Percentiles rank a stretch among this genome's conserved stretches.
These are phyloP conservation scores for Lasioglossum morio DNA, from an alignment of 2,888 invertebrate genomes.

Conservation along the genomic window DNA sequence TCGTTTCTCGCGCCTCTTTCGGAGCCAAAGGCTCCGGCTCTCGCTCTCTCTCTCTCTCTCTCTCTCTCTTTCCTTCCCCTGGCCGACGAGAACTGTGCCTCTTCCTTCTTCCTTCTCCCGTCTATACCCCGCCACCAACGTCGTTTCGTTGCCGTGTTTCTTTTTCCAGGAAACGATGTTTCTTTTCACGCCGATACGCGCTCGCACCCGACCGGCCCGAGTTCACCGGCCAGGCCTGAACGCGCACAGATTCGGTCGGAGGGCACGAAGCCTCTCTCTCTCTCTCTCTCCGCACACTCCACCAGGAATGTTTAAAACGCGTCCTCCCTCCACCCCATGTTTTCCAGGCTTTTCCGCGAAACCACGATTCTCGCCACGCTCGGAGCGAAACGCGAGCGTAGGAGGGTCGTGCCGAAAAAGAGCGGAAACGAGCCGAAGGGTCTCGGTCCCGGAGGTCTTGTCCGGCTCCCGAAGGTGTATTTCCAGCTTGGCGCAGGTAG, in stretches of 20 bases:
- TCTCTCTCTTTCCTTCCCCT: background rate
- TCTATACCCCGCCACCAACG: constrained; percentile 16
- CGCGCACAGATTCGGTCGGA: constrained; percentile 26
- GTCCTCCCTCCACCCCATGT: background rate
- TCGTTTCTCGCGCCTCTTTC: constrained; percentile 19
- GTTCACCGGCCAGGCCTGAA: background rate
- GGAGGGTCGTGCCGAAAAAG: background rate
- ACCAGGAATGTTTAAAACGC: background rate
- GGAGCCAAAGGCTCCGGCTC: background rate
- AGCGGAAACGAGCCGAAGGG: background rate
- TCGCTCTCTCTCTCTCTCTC: background rate
- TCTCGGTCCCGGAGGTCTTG: constrained; percentile 12
- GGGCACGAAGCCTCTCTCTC: background rate
- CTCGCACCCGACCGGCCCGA: constrained; percentile 13
- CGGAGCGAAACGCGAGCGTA: background rate
- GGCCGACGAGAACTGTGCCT: background rate
- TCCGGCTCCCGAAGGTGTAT: constrained; percentile 30
- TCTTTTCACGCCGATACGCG: constrained; percentile 46
- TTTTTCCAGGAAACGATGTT: constrained; percentile 61
- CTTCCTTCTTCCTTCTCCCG: background rate
- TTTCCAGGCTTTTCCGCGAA: background rate
- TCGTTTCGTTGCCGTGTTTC: constrained; percentile 50
- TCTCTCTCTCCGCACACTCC: background rate
- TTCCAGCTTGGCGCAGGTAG: constrained; percentile 59
- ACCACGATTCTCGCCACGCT: background rate